phyloP scores from a whole-genome alignment of 2,888 invertebrate species.

The Cephus spinipes region DNA sequence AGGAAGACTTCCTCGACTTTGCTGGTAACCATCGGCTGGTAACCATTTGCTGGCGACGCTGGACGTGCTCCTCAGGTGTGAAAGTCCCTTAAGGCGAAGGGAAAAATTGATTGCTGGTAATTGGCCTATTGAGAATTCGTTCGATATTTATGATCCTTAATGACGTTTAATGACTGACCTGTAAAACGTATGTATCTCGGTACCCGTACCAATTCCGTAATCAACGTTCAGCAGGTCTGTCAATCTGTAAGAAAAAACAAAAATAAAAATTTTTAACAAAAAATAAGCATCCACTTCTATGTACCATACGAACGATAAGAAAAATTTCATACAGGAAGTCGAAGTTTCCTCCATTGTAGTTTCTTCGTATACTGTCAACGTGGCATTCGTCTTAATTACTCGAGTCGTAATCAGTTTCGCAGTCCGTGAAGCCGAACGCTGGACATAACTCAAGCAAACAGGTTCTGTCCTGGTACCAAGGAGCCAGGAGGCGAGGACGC shows the following conservation, averaged over 20 bases:
- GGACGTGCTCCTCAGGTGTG: neutral
- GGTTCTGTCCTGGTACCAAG: slow-evolving; percentile 8
- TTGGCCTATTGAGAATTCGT: neutral
- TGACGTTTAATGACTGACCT: neutral
- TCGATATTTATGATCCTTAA: neutral
- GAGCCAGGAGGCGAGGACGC: neutral
- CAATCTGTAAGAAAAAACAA: neutral
- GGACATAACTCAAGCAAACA: slow-evolving; percentile 12
- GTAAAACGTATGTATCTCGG: neutral
- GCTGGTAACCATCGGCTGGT: neutral
- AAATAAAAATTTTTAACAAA: too few species aligned
- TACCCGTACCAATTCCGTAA: neutral
- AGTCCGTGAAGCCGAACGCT: slow-evolving; percentile 10
- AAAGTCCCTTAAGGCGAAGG: neutral
- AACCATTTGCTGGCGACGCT: neutral
- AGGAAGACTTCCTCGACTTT: neutral
- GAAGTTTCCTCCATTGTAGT: neutral
- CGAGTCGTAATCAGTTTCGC: slow-evolving; percentile 12
- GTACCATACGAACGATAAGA: too few species aligned
- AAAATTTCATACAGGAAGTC: neutral
- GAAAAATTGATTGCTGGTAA: neutral
- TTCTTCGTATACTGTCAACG: neutral
- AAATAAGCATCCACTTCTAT: too few species aligned
- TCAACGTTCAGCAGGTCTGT: neutral
- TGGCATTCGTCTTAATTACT: slow-evolving; percentile 10